Conservation (phyloP, 1,140 invertebrate species). For the Zaprionus taronus region DNA sequence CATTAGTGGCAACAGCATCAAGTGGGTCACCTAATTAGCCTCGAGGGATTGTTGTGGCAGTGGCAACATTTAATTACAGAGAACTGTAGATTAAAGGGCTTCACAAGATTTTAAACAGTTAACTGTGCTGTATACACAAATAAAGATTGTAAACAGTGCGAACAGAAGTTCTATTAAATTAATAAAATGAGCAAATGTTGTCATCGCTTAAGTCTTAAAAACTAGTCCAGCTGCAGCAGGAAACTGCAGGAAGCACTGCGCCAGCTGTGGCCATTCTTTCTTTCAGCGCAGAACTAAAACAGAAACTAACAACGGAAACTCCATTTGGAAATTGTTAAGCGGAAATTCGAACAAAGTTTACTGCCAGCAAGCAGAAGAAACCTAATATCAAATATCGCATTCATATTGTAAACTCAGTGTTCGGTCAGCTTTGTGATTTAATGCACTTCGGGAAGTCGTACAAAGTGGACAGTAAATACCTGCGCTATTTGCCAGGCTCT, state of each 20-base stretch:
- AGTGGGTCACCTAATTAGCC: conserved; percentile 65
- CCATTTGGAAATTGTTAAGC: conserved; percentile 14
- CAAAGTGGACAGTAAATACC: conserved; percentile 19
- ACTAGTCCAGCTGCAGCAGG: neutral
- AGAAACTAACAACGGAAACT: conserved; percentile 27
- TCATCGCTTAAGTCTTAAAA: neutral
- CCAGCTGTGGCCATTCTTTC: conserved; percentile 1
- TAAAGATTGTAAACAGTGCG: neutral
- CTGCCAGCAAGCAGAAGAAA: conserved; percentile 7
- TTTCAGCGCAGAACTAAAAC: conserved; percentile 5
- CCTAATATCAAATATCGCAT: conserved; percentile 18
- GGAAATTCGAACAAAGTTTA: conserved; percentile 21
- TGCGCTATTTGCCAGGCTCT: neutral
- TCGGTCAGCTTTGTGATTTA: conserved; percentile 23
- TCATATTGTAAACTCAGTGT: neutral
- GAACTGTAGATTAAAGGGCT: neutral
- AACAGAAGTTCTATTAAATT: too few relatives aligned
- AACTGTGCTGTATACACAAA: too few relatives aligned
- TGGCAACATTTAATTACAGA: neutral
- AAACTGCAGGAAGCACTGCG: neutral
- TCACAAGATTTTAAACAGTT: too few relatives aligned
- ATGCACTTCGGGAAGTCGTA: neutral
- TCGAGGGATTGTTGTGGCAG: conserved; percentile 16
- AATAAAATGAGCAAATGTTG: too few relatives aligned
- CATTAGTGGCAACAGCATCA: conserved; percentile 62